Evolutionary conservation across 2,888 invertebrate species (phyloP).

Genomic region (Acrocyrtus sp.): DNA sequence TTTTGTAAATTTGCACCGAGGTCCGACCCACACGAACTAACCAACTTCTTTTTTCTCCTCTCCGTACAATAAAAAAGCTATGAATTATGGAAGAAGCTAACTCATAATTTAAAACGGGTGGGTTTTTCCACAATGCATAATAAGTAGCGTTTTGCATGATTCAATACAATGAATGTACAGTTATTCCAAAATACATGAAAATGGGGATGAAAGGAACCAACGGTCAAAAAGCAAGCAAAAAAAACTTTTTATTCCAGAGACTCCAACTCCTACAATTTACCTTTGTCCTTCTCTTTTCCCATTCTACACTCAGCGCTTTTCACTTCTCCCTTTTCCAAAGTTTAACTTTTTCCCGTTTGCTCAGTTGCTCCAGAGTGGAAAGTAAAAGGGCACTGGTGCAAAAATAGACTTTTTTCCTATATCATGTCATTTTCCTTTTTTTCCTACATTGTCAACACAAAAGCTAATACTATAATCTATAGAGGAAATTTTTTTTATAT

Average conservation of each 20-base stretch:
- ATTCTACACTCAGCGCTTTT: constrained; percentile 6
- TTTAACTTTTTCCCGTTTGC: not conserved
- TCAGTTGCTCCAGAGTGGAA: not conserved
- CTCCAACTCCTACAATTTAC: too few relatives aligned
- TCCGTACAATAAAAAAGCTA: constrained; percentile 14
- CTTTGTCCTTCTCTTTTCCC: constrained; percentile 8
- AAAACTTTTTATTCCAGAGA: constrained; percentile 11
- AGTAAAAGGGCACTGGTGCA: constrained; percentile 43
- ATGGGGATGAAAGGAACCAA: constrained; percentile 13
- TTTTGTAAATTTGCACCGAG: constrained; percentile 46
- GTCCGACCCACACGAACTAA: not conserved
- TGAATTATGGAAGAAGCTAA: constrained; percentile 45
- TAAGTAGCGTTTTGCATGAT: constrained; percentile 47
- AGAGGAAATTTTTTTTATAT: too few relatives aligned
- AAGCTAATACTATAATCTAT: too few relatives aligned
- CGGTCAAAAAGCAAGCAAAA: constrained; percentile 27
- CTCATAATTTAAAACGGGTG: constrained; percentile 33
- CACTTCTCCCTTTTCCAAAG: constrained; percentile 1
- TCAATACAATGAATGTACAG: constrained; percentile 28
- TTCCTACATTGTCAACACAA: not conserved
- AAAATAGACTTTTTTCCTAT: constrained; percentile 42
- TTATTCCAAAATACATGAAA: not conserved
- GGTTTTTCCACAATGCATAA: constrained; percentile 46
- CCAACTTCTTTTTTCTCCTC: not conserved
- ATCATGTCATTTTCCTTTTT: not conserved